Base-by-base conservation (phyloP, 2,113 vertebrate genomes). In the Brienomyrus longianalis region DNA sequence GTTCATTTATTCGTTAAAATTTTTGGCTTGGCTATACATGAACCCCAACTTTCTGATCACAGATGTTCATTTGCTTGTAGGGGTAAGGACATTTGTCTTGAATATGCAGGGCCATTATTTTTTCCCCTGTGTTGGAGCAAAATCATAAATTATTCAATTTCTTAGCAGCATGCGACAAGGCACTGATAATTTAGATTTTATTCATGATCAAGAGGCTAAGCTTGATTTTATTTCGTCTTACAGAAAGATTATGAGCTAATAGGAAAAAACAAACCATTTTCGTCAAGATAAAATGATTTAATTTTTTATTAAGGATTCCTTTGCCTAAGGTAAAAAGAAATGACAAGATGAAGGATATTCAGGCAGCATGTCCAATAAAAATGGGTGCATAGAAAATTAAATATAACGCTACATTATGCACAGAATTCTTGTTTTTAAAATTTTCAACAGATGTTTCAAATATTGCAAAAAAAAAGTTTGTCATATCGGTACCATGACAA, bases 131-230 rank as follows among this genome's bases (percentile, higher is more conserved):
- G 91, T 92, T 89, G 90, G 91, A 93, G 92, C 93, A 91, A 84
- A 84, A 45, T 84, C 93, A 95, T 95, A 93, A 95, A 95, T 96
- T 94, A 96, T 95, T 96, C 93, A 95, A 74, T 27, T 86, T 47
- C 45, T 90, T 88, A 93, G 92, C 91, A 89, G 91, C 87, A 92
- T 89, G 89, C 70, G 91, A 92, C 90, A 90, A 92, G 90, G 91
- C 91, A 89, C 89, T 70, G 62, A 31, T 70, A 70, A 31, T 95
- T 95, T 90, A 96, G 94, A 94, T 95, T 95, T 93, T 91, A 95
- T 95, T 95, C 88, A 0, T 91, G 93, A 94, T 94, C 94, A 94
- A 92, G 95, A 94, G 94, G 94, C 93, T 94, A 95, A 95, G 91
- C 93, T 93, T 92, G 92, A 93, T 94, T 94, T 94, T 92, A 92